These are phyloP conservation scores for Amblyjoppa fuscipennis DNA, from an alignment of 2,888 invertebrate species.

Conservation along the genomic window DNA sequence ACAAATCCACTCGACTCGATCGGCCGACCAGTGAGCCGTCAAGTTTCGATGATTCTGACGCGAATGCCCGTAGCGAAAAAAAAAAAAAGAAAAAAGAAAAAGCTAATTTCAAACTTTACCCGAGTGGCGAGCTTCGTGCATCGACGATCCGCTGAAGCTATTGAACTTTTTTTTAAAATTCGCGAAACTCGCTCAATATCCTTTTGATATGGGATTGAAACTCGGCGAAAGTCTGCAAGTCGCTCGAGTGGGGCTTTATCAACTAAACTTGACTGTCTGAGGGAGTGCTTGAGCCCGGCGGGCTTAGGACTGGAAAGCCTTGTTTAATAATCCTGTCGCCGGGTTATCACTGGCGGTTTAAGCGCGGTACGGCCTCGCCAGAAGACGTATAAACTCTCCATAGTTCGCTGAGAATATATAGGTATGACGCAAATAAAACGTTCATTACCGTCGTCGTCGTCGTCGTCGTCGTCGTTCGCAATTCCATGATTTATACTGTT, in stretches of 20 bases:
- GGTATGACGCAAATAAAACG: constrained; percentile 4
- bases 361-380: constrained; percentile 14
- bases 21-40: constrained; percentile 6
- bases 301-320: constrained; percentile 63
- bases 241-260: constrained; percentile 32
- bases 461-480: background rate
- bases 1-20: constrained; percentile 20
- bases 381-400: constrained; percentile 20
- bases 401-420: constrained; percentile 9
- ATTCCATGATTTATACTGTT: constrained; percentile 21
- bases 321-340: constrained; percentile 69
- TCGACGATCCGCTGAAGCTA: constrained; percentile 21
- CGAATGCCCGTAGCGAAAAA: background rate
- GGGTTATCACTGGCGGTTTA: constrained; percentile 56
- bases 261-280: constrained; percentile 53
- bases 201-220: constrained; percentile 32
- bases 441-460: background rate
- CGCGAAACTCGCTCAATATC: constrained; percentile 35
- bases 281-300: constrained; percentile 47
- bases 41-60: constrained; percentile 21
- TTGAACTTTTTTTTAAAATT: constrained; percentile 25
- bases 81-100: background rate
- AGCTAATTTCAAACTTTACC: constrained; percentile 31
- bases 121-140: background rate
- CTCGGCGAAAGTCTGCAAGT: constrained; percentile 24